Conservation (phyloP, 2,888 invertebrate genomes). For the Drosophila antonietae region DNA sequence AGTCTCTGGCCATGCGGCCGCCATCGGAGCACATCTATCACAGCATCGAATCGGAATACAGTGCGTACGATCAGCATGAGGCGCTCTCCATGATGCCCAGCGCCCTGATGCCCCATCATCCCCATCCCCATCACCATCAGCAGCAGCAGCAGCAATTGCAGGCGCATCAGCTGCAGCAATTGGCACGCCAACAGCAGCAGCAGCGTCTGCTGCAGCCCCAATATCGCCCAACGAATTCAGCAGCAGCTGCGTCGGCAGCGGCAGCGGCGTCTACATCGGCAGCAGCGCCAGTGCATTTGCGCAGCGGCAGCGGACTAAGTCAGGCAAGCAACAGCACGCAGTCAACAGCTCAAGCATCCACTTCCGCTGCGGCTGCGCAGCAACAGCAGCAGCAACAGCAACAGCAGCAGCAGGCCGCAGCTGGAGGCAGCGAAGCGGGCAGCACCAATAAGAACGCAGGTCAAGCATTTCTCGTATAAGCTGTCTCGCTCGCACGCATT, state of each 20-base stretch:
- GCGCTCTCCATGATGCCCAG: slow-evolving; percentile 85
- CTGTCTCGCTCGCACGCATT: slow-evolving; percentile 25
- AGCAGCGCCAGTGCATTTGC: slow-evolving; percentile 82
- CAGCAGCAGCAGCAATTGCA: slow-evolving; percentile 68
- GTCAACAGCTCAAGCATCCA: slow-evolving; percentile 80
- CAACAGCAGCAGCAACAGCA: slow-evolving; percentile 77
- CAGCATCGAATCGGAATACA: slow-evolving; percentile 95
- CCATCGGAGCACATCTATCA: slow-evolving; percentile 95
- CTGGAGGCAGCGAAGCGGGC: slow-evolving; percentile 52
- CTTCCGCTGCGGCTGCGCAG: slow-evolving; percentile 74
- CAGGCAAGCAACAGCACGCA: slow-evolving; percentile 83
- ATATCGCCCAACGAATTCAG: slow-evolving; percentile 53
- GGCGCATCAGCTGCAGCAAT: slow-evolving; percentile 64
- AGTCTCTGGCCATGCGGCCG: slow-evolving; percentile 88
- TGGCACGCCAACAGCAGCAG: slow-evolving; percentile 65
- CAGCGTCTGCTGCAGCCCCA: slow-evolving; percentile 77
- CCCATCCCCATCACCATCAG: slow-evolving; percentile 40
- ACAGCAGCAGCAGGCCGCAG: slow-evolving; percentile 62
- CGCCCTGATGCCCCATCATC: slow-evolving; percentile 71
- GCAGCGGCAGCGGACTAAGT: slow-evolving; percentile 83
- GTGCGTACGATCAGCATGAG: slow-evolving; percentile 90
- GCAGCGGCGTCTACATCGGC: slow-evolving; percentile 54
- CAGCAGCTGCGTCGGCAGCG: slow-evolving; percentile 30
- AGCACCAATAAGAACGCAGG: slow-evolving; percentile 76
- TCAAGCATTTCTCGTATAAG: slow-evolving; percentile 84